A percentile compares a stretch with the other conserved stretches of the same genome.
Conservation (phyloP, 2,888 invertebrate species). For the Caenorhabditis sp. region DNA sequence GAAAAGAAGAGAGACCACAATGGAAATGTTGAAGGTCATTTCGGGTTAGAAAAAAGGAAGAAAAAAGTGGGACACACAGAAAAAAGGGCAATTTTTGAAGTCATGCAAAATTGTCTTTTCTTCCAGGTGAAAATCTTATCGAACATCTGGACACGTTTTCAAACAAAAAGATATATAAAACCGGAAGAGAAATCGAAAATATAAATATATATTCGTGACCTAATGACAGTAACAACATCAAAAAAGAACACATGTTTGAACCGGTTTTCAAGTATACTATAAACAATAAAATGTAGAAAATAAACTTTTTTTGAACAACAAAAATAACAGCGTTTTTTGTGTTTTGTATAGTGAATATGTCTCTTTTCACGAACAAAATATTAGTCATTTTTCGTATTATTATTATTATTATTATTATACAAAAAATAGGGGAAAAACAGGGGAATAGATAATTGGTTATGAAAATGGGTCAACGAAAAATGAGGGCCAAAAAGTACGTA, state of each 20-base stretch:
- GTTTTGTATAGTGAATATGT: too few species aligned
- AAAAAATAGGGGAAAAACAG: too few species aligned
- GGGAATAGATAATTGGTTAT: too few species aligned
- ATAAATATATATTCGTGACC: not conserved
- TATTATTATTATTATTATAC: not conserved
- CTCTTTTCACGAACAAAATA: not conserved
- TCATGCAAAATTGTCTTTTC: too few species aligned
- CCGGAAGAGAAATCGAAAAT: not conserved
- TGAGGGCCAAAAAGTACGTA: not conserved
- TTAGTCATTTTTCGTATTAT: constrained; percentile 7
- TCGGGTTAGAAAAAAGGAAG: not conserved
- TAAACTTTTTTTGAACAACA: not conserved
- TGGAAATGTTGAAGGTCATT: not conserved
- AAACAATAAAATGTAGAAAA: not conserved
- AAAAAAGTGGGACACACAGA: constrained; percentile 1
- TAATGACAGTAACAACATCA: not conserved
- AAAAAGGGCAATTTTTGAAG: too few species aligned
- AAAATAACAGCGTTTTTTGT: too few species aligned
- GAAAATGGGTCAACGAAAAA: too few species aligned
- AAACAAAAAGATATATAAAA: too few species aligned
- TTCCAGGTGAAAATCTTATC: too few species aligned
- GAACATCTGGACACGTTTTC: too few species aligned
- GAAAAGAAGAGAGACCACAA: not conserved
- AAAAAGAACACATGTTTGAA: not conserved
- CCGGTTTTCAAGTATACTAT: not conserved